Conservation (phyloP, 2,797 vertebrate genomes). For the Bovichtus diacanthus region DNA sequence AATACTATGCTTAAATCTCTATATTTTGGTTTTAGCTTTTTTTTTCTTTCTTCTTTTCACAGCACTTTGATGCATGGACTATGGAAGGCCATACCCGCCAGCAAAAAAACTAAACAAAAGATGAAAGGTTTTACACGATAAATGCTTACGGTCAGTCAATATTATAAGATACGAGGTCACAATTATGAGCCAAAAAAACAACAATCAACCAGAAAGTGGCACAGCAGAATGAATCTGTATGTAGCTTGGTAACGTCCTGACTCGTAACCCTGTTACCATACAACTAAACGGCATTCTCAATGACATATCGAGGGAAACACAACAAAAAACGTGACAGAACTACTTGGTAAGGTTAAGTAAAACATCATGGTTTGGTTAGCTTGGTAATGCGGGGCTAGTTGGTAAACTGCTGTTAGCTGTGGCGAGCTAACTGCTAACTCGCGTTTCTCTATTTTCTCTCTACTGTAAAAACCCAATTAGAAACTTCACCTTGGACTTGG, state of each 20-base stretch:
- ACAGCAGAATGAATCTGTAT: not conserved
- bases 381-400: not conserved
- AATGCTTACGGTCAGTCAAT: not conserved
- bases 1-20: conserved; percentile 76
- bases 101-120: not conserved
- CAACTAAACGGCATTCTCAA: no score
- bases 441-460: not conserved
- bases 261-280: no score
- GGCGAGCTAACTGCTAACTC: not conserved
- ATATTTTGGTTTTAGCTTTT: conserved; percentile 55
- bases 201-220: not conserved
- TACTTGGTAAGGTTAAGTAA: no score
- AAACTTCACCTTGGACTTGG: no score
- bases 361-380: no score
- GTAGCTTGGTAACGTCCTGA: not conserved
- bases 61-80: not conserved
- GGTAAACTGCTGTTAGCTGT: not conserved
- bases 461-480: no score
- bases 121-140: not conserved
- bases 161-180: not conserved
- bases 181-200: not conserved
- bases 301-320: no score
- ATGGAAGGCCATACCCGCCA: not conserved
- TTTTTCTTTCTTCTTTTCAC: conserved; percentile 16
- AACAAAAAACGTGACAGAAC: no score